Evolutionary conservation across 2,888 invertebrate species (phyloP), one percentile per base, ranked within the genome.

Genomic region (Saturnia japonica): DNA sequence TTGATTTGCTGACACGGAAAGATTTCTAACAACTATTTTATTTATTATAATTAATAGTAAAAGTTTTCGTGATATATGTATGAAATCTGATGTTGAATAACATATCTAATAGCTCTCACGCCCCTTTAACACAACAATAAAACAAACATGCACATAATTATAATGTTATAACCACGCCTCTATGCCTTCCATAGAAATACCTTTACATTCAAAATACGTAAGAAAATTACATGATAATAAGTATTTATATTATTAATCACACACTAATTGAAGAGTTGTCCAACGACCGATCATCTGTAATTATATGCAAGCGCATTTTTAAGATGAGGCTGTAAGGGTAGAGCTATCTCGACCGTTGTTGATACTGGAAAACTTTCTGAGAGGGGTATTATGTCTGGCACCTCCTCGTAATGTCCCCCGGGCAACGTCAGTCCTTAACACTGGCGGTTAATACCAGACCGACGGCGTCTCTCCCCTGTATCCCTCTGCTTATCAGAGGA

Each of bases 131-230:
- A 54, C n/a, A 54, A 54, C 16, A 60, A 60, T 14, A 19, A 60
- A 60, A 60, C 57, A 28, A 60, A 28, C 57, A 12, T 28, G 28
- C 57, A 60, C 28, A 28, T 60, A 60, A 60, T 57, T 57, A 57
- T 25, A 22, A 28, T 14, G 57, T 60, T 28, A 14, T 60, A 60
- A 60, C 22, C 54, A 54, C 9, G n/a, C 22, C n/a, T 60, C 57
- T 60, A 28, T 14, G 19, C 57, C 1, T 14, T 60, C 25, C 28
- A 60, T 60, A 60, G 14, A 25, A 57, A 4, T 60, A 60, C 57
- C 11, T 4, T 28, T 60, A 60, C 25, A 12, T 1, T 4, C 25
- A 60, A 60, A 60, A 60, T 60, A 28, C 0, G 4, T 28, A 60
- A 60, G 57, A 6, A 60, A 60, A 60, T 28, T 60, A 2, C 19